Evolutionary conservation across 2,888 invertebrate genomes (phyloP).

Genomic region (Andrena chrysosceles): DNA sequence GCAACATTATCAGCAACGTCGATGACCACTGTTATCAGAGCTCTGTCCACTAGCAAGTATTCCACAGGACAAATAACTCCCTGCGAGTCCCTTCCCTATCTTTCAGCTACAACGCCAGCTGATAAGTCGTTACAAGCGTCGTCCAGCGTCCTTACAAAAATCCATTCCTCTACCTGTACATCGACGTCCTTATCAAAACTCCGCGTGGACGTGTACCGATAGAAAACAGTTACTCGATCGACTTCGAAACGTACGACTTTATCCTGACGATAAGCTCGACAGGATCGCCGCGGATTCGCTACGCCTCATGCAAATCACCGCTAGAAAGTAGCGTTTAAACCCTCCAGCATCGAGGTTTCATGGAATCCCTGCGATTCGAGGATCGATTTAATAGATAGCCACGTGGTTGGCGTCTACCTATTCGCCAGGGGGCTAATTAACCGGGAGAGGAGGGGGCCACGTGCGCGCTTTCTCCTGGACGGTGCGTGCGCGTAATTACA

Average conservation of each 20-base stretch:
- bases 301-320: conserved; percentile 30
- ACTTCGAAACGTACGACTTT: conserved; percentile 33
- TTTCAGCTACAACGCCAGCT: neutral
- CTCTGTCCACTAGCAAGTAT: neutral
- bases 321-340: conserved; percentile 57
- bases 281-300: conserved; percentile 43
- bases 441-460: conserved; percentile 74
- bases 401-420: conserved; percentile 69
- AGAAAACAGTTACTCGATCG: conserved; percentile 52
- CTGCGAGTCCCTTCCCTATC: neutral
- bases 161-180: neutral
- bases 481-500: conserved; percentile 60
- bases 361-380: conserved; percentile 58
- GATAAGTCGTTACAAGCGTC: conserved; percentile 35
- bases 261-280: conserved; percentile 41
- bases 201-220: conserved; percentile 37
- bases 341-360: conserved; percentile 33
- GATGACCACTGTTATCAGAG: neutral
- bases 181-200: conserved; percentile 38
- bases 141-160: neutral
- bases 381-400: conserved; percentile 66
- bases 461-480: conserved; percentile 77
- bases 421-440: conserved; percentile 76
- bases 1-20: conserved; percentile 7
- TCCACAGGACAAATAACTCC: conserved; percentile 17